phyloP scores from a whole-genome alignment of 2,888 invertebrate genomes.

The Scaptomyza reducta region DNA sequence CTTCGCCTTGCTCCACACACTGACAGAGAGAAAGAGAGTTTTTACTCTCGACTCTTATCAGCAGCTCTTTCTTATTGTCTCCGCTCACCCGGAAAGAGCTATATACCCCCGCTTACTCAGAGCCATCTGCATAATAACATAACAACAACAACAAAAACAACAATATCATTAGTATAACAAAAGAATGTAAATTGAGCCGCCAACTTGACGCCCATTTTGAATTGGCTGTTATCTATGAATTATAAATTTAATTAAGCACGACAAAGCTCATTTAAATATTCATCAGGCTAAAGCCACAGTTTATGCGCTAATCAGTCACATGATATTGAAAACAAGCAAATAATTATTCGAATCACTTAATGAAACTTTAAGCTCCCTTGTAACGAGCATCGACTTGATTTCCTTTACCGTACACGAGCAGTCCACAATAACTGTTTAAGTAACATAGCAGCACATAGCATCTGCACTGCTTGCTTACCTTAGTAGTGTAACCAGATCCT shows the following conservation, averaged over 20 bases:
- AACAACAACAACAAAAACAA: constrained; percentile 12
- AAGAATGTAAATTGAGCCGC: constrained; percentile 31
- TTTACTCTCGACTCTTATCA: constrained; percentile 2
- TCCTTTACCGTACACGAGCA: too few species aligned
- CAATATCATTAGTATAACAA: constrained; percentile 27
- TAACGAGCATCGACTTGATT: too few species aligned
- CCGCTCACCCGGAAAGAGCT: constrained; percentile 35
- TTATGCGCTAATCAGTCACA: not conserved
- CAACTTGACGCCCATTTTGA: constrained; percentile 18
- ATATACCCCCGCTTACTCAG: not conserved
- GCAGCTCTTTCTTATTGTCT: not conserved
- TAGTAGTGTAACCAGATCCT: too few species aligned
- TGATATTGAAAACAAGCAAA: not conserved
- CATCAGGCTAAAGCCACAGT: constrained; percentile 18
- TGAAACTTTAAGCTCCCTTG: too few species aligned
- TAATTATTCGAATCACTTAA: too few species aligned
- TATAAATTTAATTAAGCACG: constrained; percentile 12
- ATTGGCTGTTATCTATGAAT: constrained; percentile 39
- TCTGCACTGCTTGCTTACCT: not conserved
- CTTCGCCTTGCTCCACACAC: too few species aligned
- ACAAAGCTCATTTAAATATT: constrained; percentile 28
- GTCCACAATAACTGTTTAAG: too few species aligned
- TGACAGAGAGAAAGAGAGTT: not conserved
- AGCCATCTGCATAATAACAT: constrained; percentile 1
- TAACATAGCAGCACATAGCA: too few species aligned